phyloP scores from a whole-genome alignment of 2,113 vertebrate genomes.

The Picathartes gymnocephalus region DNA sequence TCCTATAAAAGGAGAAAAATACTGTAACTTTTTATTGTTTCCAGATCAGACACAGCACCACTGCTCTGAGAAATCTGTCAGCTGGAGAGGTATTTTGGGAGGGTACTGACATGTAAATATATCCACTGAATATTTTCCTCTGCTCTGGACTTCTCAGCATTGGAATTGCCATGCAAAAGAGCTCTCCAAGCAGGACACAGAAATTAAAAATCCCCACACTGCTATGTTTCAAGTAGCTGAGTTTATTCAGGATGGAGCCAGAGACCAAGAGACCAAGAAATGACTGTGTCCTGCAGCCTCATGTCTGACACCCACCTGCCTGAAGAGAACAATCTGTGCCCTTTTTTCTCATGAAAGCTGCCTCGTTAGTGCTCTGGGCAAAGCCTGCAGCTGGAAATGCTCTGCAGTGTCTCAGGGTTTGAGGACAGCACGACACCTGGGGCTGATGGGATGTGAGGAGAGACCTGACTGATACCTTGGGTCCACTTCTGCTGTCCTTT shows the following conservation, averaged over 20 bases:
- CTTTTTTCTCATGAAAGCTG: neutral
- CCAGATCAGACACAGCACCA: neutral
- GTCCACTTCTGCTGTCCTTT: neutral
- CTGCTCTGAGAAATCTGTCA: neutral
- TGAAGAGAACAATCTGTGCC: neutral
- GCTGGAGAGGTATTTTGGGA: neutral
- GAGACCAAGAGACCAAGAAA: neutral
- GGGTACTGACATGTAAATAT: neutral
- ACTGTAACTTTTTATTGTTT: neutral
- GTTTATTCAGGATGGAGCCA: neutral
- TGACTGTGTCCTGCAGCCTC: neutral
- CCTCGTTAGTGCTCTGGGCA: neutral
- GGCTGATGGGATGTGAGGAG: neutral
- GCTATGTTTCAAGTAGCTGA: neutral
- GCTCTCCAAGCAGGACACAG: neutral
- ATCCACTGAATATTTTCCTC: neutral
- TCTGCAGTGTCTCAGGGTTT: neutral
- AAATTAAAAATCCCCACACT: neutral
- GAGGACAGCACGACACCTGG: neutral
- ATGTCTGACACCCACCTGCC: neutral
- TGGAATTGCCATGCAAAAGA: neutral
- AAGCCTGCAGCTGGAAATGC: neutral
- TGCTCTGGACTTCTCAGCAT: neutral
- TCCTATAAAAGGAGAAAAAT: conserved; percentile 25
- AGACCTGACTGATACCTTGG: neutral